Percentiles rank a stretch among this genome's conserved stretches.
Conservation (phyloP, 2,113 vertebrate genomes). For the Columbina picui region DNA sequence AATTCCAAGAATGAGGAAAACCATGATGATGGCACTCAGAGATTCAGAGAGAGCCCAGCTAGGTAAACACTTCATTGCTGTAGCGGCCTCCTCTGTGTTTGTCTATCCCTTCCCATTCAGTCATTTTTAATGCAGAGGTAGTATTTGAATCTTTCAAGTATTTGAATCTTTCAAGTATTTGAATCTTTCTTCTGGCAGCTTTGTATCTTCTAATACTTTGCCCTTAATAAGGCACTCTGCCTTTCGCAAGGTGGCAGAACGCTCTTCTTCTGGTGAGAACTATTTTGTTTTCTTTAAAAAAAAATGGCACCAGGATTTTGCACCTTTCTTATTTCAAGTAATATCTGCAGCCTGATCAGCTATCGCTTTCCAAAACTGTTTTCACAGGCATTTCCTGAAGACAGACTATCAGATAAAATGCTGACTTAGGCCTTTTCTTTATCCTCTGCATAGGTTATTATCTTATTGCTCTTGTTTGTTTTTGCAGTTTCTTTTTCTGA, state of each 20-base stretch:
- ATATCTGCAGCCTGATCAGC: slow-evolving; percentile 40
- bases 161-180: not conserved
- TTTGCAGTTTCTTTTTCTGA: slow-evolving; percentile 11
- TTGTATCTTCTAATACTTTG: not conserved
- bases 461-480: slow-evolving; percentile 38
- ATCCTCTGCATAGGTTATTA: not conserved
- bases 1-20: slow-evolving; percentile 39
- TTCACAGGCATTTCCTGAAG: slow-evolving; percentile 72
- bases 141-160: not conserved
- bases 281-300: not conserved
- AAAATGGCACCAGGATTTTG: not conserved
- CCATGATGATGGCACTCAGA: not conserved
- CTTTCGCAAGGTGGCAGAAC: not conserved
- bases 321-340: slow-evolving; percentile 45
- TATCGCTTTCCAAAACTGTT: slow-evolving; percentile 55
- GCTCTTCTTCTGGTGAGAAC: not conserved
- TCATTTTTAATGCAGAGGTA: not conserved
- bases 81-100: not conserved
- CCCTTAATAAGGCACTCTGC: not conserved
- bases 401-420: slow-evolving; percentile 20
- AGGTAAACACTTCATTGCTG: slow-evolving; percentile 22
- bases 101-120: slow-evolving; percentile 6
- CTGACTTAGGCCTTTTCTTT: slow-evolving; percentile 34
- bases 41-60: not conserved
- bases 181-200: not conserved